phyloP scores from a whole-genome alignment of 2,888 invertebrate genomes.

The Gandaritis pyraliata region DNA sequence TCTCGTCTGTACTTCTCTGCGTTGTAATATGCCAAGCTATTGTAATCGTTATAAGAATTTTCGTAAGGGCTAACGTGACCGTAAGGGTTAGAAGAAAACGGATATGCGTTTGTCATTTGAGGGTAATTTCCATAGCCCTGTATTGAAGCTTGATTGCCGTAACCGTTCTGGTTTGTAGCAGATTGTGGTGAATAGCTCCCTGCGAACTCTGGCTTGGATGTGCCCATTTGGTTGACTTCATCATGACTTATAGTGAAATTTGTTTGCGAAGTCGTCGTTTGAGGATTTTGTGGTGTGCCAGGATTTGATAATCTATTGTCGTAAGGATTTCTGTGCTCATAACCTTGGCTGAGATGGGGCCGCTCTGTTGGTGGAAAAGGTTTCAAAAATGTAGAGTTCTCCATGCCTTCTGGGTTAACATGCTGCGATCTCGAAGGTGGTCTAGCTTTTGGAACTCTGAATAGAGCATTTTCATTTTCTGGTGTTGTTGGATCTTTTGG shows the following conservation, averaged over 20 bases:
- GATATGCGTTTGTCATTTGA: constrained; percentile 75
- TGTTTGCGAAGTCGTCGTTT: constrained; percentile 61
- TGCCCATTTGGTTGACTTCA: constrained; percentile 60
- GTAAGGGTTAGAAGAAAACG: constrained; percentile 77
- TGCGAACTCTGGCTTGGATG: constrained; percentile 70
- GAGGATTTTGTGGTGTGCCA: constrained; percentile 58
- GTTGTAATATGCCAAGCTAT: constrained; percentile 80
- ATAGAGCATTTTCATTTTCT: constrained; percentile 82
- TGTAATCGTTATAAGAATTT: constrained; percentile 80
- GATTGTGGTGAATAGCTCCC: constrained; percentile 75
- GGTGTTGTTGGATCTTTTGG: constrained; percentile 64
- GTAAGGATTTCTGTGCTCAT: constrained; percentile 76
- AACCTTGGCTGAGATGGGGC: constrained; percentile 69
- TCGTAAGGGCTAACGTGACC: constrained; percentile 82
- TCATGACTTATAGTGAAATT: constrained; percentile 78
- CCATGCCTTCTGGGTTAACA: constrained; percentile 75
- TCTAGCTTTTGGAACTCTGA: constrained; percentile 86
- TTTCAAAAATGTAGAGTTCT: constrained; percentile 85
- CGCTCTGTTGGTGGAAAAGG: constrained; percentile 85
- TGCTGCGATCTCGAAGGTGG: constrained; percentile 86
- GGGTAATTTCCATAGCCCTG: constrained; percentile 80
- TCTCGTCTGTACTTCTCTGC: constrained; percentile 83
- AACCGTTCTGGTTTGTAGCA: constrained; percentile 68
- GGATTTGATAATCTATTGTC: constrained; percentile 63
- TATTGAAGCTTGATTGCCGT: constrained; percentile 69